A percentile compares a stretch with the other conserved stretches of the same genome.
Evolutionary conservation across 2,113 vertebrate species (phyloP).

Genomic region (Pampusana beccarii): DNA sequence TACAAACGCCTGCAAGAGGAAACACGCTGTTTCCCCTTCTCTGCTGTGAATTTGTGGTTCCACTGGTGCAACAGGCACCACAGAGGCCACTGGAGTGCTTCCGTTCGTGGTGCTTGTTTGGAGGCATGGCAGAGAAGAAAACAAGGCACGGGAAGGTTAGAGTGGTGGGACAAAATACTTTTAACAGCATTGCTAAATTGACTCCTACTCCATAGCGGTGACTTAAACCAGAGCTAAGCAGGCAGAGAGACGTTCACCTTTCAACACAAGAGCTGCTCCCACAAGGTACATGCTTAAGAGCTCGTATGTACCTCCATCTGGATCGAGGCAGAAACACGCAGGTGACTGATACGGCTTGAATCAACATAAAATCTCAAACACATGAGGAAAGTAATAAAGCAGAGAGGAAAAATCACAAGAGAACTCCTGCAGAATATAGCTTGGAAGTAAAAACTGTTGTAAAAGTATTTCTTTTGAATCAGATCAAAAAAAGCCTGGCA

Average conservation of each 20-base stretch:
- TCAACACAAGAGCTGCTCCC: no score
- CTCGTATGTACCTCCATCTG: no score
- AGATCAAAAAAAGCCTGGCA: background rate
- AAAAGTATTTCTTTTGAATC: background rate
- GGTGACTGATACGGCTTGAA: no score
- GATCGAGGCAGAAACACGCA: no score
- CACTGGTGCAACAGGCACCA: background rate
- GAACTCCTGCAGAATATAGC: background rate
- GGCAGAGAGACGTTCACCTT: no score
- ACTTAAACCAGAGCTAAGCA: no score
- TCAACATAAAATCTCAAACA: no score
- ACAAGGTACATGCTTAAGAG: no score
- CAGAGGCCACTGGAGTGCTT: background rate
- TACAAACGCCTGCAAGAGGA: rapidly evolving
- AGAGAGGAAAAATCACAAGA: background rate
- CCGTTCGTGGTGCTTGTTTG: background rate
- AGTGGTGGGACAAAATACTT: rapidly evolving
- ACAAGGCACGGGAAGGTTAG: rapidly evolving
- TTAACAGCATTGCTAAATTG: background rate
- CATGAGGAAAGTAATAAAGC: no score
- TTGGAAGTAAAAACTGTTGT: background rate
- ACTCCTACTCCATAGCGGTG: background rate
- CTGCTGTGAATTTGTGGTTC: rapidly evolving
- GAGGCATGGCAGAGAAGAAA: background rate
- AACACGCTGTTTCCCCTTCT: background rate